A percentile compares a stretch with the other conserved stretches of the same genome.
These are phyloP conservation scores for Vidua chalybeata DNA, from an alignment of 2,113 vertebrate species.

Conservation along the genomic window DNA sequence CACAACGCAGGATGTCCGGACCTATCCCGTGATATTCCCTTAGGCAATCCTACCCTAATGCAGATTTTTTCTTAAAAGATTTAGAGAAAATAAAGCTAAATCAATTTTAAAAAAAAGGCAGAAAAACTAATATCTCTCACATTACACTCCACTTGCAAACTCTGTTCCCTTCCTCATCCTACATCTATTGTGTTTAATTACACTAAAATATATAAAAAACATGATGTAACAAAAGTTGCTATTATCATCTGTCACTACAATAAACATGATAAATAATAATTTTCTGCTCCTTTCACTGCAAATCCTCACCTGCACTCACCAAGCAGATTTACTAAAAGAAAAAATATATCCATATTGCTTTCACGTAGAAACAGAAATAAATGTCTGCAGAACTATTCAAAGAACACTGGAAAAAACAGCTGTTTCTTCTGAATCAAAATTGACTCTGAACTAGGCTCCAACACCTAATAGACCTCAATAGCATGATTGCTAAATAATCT, in stretches of 20 bases:
- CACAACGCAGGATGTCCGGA: neutral
- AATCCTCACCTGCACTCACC: neutral
- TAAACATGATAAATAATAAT: neutral
- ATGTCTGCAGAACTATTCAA: neutral
- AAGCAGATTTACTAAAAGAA: neutral
- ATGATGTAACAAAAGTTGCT: neutral
- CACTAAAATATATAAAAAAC: neutral
- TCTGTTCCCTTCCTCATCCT: neutral
- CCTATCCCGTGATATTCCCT: neutral
- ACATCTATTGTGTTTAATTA: neutral
- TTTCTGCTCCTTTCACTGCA: neutral
- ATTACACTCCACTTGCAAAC: neutral
- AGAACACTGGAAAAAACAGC: neutral
- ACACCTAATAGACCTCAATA: neutral
- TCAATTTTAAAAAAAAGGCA: neutral
- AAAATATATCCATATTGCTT: neutral
- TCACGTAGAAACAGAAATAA: neutral
- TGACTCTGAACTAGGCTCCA: neutral
- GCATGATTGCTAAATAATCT: neutral
- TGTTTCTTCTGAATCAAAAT: neutral
- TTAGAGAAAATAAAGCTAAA: neutral
- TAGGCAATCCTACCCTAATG: neutral
- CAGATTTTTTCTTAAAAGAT: neutral
- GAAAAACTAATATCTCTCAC: neutral
- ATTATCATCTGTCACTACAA: neutral